Conservation (phyloP, 2,797 vertebrate species). For the Pogonophryne albipinna region DNA sequence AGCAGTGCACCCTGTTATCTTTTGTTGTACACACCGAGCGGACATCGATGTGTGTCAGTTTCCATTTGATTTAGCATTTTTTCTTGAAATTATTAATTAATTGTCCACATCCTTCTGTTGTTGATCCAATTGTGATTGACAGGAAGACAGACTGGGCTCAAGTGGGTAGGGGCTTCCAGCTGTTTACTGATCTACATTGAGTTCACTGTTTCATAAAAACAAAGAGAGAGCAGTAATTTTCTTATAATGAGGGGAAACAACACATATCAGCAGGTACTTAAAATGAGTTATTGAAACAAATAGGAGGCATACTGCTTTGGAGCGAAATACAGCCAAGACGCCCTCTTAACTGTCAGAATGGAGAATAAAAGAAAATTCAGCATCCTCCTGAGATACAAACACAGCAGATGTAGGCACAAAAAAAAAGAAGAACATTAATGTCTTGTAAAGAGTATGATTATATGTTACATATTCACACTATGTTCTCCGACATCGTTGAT, state of each 20-base stretch:
- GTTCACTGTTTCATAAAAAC: conserved; percentile 63
- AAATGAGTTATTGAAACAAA: conserved; percentile 68
- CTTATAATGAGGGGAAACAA: conserved; percentile 70
- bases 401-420: conserved; percentile 26
- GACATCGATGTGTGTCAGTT: conserved; percentile 1
- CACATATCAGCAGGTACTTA: conserved; percentile 62
- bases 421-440: conserved; percentile 17
- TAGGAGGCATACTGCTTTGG: conserved; percentile 45
- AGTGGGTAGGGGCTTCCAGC: conserved; percentile 66
- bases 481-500: conserved; percentile 11
- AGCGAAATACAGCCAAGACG: conserved; percentile 51
- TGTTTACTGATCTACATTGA: conserved; percentile 78
- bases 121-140: conserved; percentile 85
- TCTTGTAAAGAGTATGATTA: conserved; percentile 10
- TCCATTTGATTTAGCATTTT: conserved; percentile 46
- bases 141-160: conserved; percentile 63
- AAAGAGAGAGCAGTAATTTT: conserved; percentile 71
- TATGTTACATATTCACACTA: not conserved
- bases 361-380: conserved; percentile 44
- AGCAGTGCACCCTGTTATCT: conserved; percentile 1
- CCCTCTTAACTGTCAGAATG: conserved; percentile 40
- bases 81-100: conserved; percentile 70
- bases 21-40: not conserved
- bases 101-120: conserved; percentile 66
- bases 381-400: conserved; percentile 18